Percentiles rank a stretch among this genome's conserved stretches.
phyloP scores from a whole-genome alignment of 2,888 invertebrate species.

The Xiphydria camelus region DNA sequence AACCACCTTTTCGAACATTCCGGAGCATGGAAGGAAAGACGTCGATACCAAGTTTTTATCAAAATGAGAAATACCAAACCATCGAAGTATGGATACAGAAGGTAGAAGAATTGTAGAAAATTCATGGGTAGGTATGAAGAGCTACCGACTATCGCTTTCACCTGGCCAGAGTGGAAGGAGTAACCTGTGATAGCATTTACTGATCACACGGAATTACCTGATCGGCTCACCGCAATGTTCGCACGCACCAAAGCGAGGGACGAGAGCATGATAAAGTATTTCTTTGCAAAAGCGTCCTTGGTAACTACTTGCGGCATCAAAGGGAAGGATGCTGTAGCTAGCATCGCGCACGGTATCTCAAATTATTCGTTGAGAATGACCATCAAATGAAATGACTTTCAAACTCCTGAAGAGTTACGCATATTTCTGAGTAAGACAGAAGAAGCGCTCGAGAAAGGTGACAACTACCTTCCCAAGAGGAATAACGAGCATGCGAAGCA shows the following conservation, averaged over 20 bases:
- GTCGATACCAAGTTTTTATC: conserved; percentile 11
- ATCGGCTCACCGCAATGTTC: conserved; percentile 8
- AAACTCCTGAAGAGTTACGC: conserved; percentile 13
- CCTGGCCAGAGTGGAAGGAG: conserved; percentile 10
- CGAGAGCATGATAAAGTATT: conserved; percentile 11
- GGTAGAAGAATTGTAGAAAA: conserved; percentile 9
- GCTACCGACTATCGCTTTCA: background rate
- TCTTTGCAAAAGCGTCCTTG: conserved; percentile 7
- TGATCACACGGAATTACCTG: conserved; percentile 12
- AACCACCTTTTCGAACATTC: background rate
- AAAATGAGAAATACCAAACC: conserved; percentile 3
- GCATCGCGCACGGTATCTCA: conserved; percentile 15
- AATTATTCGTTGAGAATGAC: conserved; percentile 5
- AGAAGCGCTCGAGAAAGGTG: too few relatives aligned
- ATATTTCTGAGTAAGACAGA: conserved; percentile 13
- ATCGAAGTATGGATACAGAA: conserved; percentile 13
- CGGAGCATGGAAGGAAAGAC: conserved; percentile 1
- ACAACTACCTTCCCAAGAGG: too few relatives aligned
- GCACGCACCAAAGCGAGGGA: conserved; percentile 8
- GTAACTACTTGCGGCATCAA: conserved; percentile 6
- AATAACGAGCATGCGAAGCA: too few relatives aligned
- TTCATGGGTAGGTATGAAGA: conserved; percentile 1
- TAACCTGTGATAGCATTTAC: conserved; percentile 10
- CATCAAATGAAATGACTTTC: conserved; percentile 10
- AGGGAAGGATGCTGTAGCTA: conserved; percentile 10